phyloP scores from a whole-genome alignment of 1,140 invertebrate species.

The Psix sp. region DNA sequence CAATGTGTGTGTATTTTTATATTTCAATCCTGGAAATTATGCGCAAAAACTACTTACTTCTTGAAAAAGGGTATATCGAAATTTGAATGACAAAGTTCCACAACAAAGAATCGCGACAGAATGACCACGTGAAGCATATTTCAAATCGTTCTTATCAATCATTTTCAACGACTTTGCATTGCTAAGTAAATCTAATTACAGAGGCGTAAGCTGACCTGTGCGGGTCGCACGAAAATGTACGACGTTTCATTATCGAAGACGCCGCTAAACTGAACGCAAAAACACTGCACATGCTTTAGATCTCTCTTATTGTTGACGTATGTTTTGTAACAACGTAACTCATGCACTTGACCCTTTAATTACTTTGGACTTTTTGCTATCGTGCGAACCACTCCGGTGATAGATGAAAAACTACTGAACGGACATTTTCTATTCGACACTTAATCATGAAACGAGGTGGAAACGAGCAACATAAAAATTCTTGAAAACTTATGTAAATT shows the following conservation, averaged over 20 bases:
- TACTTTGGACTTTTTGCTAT: slow-evolving; percentile 19
- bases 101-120: slow-evolving; percentile 21
- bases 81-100: background rate
- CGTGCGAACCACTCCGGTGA: background rate
- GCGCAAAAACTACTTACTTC: no score
- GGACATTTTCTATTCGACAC: slow-evolving; percentile 1
- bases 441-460: slow-evolving; percentile 1
- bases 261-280: slow-evolving; percentile 45
- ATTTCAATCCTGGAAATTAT: no score
- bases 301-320: slow-evolving; percentile 28
- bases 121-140: slow-evolving; percentile 32
- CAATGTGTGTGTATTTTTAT: no score
- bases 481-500: slow-evolving; percentile 13
- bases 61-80: background rate
- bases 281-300: slow-evolving; percentile 27
- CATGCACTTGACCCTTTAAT: slow-evolving; percentile 54
- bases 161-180: slow-evolving; percentile 52
- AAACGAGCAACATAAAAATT: slow-evolving; percentile 6
- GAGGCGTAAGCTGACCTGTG: slow-evolving; percentile 56
- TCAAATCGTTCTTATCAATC: slow-evolving; percentile 51
- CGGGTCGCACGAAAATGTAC: slow-evolving; percentile 55
- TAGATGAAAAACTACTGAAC: background rate
- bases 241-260: slow-evolving; percentile 57
- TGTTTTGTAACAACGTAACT: slow-evolving; percentile 44
- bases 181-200: slow-evolving; percentile 56